Base-by-base conservation (phyloP, 2,888 invertebrate genomes). In the Elegia similella region DNA sequence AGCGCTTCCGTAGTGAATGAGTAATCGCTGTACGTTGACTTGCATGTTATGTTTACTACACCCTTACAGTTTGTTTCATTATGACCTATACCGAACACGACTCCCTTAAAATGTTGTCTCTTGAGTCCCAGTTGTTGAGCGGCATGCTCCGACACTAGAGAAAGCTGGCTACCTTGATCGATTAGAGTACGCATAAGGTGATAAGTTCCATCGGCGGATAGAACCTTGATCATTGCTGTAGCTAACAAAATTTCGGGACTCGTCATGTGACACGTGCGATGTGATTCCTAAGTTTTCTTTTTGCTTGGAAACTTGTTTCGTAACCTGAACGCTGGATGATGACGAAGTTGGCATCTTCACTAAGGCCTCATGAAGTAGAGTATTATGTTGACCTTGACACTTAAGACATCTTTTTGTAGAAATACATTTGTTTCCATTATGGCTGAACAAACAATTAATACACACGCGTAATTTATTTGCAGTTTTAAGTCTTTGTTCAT, bases 391-490 rank as follows among this genome's bases (percentile, higher is more conserved):
- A 23, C 23, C 23, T 23, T 23, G 23, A 61, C 34, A 34, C 12
- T 34, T 34, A 34, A 10, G 34, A 7, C 34, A 34, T 34, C 34
- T 34, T 34, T n/a, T 34, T 34, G 34, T 34, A 7, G 66, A 65
- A 16, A 12, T 30, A 52, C 67, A 67, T 29, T 30, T 44, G 16
- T 62, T 59, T 10, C 63, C 64, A 6, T 62, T 16, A 43, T 68
- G 63, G 17, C 53, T 29, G 17, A 38, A 59, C 8, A 68, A 32
- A 43, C 66, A 68, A 57, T 65, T 64, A 7, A n/a, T 16, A n/a
- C 67, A 68, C 12, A 62, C 12, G 13, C 60, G 56, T 0, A 54
- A 29, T 56, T 61, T 58, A n/a, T 42, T 2, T 30, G 59, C 23
- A 8, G 53, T 56, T 23, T 60, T 57, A 0, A 52, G 55, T 42